Conservation (phyloP, 2,113 vertebrate species). For the Austrofundulus limnaeus region DNA sequence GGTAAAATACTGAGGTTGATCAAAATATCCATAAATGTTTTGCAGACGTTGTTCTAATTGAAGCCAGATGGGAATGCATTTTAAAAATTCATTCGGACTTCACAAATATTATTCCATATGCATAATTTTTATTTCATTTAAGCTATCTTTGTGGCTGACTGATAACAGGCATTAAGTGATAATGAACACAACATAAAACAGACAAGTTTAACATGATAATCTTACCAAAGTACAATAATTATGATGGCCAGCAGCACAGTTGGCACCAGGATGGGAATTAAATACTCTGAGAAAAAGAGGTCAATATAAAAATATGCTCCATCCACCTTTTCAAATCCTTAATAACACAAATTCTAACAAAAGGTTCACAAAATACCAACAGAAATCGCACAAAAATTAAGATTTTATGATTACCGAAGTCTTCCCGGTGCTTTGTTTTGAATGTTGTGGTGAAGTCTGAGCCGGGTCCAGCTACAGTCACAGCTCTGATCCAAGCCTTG, state of each 20-base stretch:
- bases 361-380: background rate
- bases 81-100: too few species aligned
- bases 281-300: background rate
- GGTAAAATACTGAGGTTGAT: background rate
- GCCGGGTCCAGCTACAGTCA: conserved; percentile 64
- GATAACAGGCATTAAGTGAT: too few species aligned
- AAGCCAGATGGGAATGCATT: too few species aligned
- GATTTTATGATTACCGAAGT: conserved; percentile 28
- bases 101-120: too few species aligned
- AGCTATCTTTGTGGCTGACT: too few species aligned
- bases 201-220: conserved; percentile 1
- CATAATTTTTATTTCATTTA: too few species aligned
- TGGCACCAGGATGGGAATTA: rapidly evolving
- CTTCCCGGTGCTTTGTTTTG: background rate
- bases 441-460: conserved; percentile 32
- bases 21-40: too few species aligned
- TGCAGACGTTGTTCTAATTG: background rate
- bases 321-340: background rate
- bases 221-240: conserved; percentile 35
- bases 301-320: background rate
- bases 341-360: background rate
- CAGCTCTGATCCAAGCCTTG: conserved; percentile 67
- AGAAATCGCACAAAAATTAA: background rate
- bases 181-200: background rate
- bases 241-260: rapidly evolving